phyloP scores from a whole-genome alignment of 2,888 invertebrate genomes.

The Ennomos erosarius region DNA sequence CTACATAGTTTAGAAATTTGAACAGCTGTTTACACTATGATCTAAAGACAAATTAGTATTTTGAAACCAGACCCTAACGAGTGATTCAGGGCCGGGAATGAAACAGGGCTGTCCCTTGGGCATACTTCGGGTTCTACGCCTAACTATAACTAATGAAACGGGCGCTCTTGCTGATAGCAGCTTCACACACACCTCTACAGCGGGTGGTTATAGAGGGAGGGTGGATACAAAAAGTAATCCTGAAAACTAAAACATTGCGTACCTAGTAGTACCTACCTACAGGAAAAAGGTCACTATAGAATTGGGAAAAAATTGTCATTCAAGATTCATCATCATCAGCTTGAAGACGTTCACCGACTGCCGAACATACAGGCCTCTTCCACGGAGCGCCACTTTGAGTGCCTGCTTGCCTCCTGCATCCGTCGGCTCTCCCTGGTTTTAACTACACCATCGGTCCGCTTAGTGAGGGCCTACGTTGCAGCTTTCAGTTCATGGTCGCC shows the following conservation, averaged over 20 bases:
- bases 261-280: too few species aligned
- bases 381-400: too few species aligned
- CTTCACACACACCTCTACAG: conserved; percentile 24
- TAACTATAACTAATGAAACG: conserved; percentile 48
- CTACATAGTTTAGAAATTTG: background rate
- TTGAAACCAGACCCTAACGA: conserved; percentile 23
- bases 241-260: background rate
- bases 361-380: too few species aligned
- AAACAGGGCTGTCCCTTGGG: conserved; percentile 53
- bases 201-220: background rate
- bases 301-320: background rate
- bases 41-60: conserved; percentile 22
- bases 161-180: conserved; percentile 27
- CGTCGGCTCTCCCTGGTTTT: too few species aligned
- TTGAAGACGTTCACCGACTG: too few species aligned
- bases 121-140: conserved; percentile 53
- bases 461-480: too few species aligned
- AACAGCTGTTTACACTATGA: conserved; percentile 6
- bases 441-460: too few species aligned
- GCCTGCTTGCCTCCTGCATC: too few species aligned
- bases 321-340: too few species aligned
- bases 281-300: too few species aligned
- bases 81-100: conserved; percentile 15
- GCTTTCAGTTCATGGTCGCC: too few species aligned
- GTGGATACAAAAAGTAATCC: conserved; percentile 3